phyloP scores from a whole-genome alignment of 2,797 vertebrate species.

The Pagetopsis macropterus region DNA sequence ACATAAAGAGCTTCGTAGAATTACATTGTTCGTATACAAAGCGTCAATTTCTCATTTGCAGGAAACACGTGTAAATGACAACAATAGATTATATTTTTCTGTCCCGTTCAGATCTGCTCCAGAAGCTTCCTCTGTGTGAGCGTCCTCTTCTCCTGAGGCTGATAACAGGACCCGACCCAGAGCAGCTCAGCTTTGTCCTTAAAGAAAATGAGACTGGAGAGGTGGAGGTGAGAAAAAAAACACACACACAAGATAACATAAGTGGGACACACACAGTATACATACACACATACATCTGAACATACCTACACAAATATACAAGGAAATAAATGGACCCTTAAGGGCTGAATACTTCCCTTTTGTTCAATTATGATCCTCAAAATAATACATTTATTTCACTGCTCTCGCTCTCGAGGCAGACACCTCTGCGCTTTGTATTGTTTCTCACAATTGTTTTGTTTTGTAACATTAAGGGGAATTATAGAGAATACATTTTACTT shows the following conservation, averaged over 20 bases:
- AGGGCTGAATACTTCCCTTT: no score
- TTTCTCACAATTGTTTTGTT: no score
- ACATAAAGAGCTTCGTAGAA: no score
- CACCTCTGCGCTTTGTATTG: no score
- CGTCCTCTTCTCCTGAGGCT: conserved; percentile 91
- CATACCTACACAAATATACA: background rate
- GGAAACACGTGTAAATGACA: background rate
- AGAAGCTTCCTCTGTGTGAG: conserved; percentile 90
- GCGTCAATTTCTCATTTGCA: background rate
- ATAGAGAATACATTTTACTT: background rate
- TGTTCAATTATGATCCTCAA: no score
- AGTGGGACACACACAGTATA: no score
- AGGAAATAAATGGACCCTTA: no score
- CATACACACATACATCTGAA: background rate
- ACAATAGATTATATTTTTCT: background rate
- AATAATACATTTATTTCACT: no score
- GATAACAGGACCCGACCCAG: conserved; percentile 89
- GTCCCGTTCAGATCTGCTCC: conserved; percentile 85
- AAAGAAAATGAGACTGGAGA: conserved; percentile 97
- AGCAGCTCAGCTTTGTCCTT: conserved; percentile 91
- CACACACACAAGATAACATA: background rate
- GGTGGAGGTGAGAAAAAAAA: conserved; percentile 87
- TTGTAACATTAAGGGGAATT: background rate
- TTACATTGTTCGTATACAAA: no score
- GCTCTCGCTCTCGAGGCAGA: no score